Percentiles rank a stretch among this genome's conserved stretches.
Conservation (phyloP, 2,888 invertebrate species). For the Entomobrya proxima region DNA sequence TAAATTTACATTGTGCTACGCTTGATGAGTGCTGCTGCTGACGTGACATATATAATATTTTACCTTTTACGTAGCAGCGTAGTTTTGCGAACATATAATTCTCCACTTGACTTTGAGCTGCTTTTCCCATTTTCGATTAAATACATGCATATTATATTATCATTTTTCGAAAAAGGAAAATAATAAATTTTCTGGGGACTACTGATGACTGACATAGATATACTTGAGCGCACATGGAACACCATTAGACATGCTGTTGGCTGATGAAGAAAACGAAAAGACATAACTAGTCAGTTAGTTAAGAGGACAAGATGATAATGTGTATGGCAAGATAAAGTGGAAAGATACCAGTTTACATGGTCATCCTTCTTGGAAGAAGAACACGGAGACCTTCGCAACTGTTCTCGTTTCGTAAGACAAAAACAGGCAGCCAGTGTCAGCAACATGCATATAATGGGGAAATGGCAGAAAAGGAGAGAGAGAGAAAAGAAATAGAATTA, state of each 20-base stretch:
- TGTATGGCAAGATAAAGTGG: conserved; percentile 23
- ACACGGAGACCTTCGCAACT: conserved; percentile 8
- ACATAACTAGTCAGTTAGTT: conserved; percentile 17
- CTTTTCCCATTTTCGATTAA: conserved; percentile 39
- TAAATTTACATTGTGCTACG: conserved; percentile 14
- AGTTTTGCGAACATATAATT: not conserved
- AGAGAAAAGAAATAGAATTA: conserved; percentile 19
- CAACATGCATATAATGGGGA: not conserved
- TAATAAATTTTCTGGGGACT: conserved; percentile 34
- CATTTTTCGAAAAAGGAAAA: conserved; percentile 36
- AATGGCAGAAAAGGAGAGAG: not conserved
- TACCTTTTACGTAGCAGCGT: conserved; percentile 29
- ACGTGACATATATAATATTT: conserved; percentile 29
- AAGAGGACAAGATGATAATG: conserved; percentile 31
- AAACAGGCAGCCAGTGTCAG: not conserved
- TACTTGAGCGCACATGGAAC: conserved; percentile 15
- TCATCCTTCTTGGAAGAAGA: conserved; percentile 3
- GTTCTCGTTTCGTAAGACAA: conserved; percentile 4
- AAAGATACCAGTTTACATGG: conserved; percentile 45
- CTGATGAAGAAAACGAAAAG: not conserved
- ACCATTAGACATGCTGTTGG: not conserved
- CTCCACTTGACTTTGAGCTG: conserved; percentile 8
- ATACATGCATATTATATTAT: conserved; percentile 47
- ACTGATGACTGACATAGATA: conserved; percentile 63
- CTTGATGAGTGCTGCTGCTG: conserved; percentile 28